These are phyloP conservation scores for Stramonita haemastoma DNA, from an alignment of 2,888 invertebrate genomes.

Conservation along the genomic window DNA sequence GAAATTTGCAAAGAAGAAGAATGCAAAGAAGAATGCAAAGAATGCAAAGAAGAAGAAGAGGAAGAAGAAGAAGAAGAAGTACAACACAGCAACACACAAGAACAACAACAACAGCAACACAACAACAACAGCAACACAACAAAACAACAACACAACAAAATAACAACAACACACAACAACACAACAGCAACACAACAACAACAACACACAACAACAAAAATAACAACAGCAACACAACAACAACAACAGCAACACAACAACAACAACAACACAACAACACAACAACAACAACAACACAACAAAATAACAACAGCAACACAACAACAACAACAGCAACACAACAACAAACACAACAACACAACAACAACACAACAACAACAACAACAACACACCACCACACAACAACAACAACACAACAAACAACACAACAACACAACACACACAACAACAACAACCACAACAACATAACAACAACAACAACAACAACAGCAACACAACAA, in stretches of 20 bases:
- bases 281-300: not conserved
- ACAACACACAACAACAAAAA: not conserved
- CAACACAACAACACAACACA: not conserved
- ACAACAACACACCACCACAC: not conserved
- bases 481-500: not conserved
- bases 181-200: not conserved
- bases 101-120: not conserved
- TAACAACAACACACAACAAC: not conserved
- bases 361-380: no score
- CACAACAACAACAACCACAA: not conserved
- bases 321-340: not conserved
- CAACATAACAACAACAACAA: not conserved
- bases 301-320: not conserved
- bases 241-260: not conserved
- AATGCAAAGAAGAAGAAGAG: not conserved
- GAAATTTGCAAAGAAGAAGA: not conserved
- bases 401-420: no score
- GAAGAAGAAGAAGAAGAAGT: not conserved
- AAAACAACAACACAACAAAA: not conserved
- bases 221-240: not conserved
- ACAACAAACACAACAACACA: no score
- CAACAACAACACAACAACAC: no score
- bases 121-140: not conserved
- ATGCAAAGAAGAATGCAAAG: not conserved
- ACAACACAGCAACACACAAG: not conserved